Evolutionary conservation across 2,113 vertebrate species (phyloP), one percentile per base, ranked within the genome.

Genomic region (Uria aalge): DNA sequence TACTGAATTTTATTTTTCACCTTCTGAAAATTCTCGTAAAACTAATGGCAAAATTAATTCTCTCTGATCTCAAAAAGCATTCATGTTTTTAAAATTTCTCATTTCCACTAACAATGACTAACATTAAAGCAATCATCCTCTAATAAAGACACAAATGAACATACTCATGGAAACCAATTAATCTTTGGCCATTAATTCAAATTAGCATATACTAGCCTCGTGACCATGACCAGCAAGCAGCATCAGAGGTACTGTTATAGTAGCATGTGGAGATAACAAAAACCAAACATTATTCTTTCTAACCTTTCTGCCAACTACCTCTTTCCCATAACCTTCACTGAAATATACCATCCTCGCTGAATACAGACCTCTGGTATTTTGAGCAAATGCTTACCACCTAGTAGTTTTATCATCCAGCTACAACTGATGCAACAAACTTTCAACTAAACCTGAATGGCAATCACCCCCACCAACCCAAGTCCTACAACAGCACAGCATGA

Each of bases 331-430:
- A 34, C 21, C 47, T 63, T 24, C 52, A 56, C 12, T 30, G 36
- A 71, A 67, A 79, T 23, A 47, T 5, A 64, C 8, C 26, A 73
- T 2, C 10, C 6, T n/a, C 4, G 1, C 38, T 69, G 53, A 68
- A 79, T 0, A 80, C 0, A 52, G 23, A 45, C 5, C 18, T 48
- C 53, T 4, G 2, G 29, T 26, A 67, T 0, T 72, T 16, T 55
- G 7, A 77, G 38, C 13, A 53, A 81, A 84, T 17, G 2, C 7
- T 56, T 43, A 59, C 40, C 34, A 36, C 11, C 21, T 24, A 24
- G 13, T 15, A 64, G 22, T 40, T 90, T 85, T 27, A 75, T 18
- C 1, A 1, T 9, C 6, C 26, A 55, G 22, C 45, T 80, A 43
- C 67, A 82, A 38, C 7, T 19, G 13, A 48, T 34, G 3, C 6